Base-by-base conservation (phyloP, 2,113 vertebrate genomes). In the Pyxicephalus adspersus region DNA sequence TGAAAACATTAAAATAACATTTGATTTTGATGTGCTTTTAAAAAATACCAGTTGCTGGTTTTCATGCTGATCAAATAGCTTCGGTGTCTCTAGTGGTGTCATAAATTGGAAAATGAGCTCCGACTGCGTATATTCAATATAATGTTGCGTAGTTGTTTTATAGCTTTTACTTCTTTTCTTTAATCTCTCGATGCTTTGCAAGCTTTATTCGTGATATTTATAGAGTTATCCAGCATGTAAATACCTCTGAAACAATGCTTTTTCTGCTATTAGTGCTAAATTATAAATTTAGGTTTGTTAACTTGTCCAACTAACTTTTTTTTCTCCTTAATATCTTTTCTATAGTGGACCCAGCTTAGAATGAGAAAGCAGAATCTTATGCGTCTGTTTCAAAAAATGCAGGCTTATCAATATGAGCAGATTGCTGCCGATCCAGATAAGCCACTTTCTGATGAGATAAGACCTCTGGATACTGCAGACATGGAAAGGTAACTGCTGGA, bases 401-500 rank as follows among this genome's bases (percentile, higher is more conserved):
- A 99, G 86, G 94, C 96, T 38, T 99, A 94, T 85, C 98, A 99
- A 85, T 99, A 96, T 7, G 98, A 99, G 75, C 97, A 98, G 85
- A 99, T 99, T 82, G 98, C 97, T 31, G 96, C 98, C 64, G 98
- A 99, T 74, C 97, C 98, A 11, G 98, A 99, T 90, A 99, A 99
- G 84, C 98, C 98, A 50, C 86, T 99, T 85, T 95, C 98, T 2
- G 98, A 99, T 73, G 96, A 96, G 64, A 95, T 99, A 84, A 94
- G 98, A 83, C 96, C 98, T 45, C 85, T 99, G 68, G 98, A 99
- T 88, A 98, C 96, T 4, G 89, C 95, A 18, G 98, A 99, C 84
- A 95, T 98, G 94, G 97, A 99, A 83, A 96, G 98, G 98, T 97
- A 3, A 61, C 22, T n/a, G 4, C 22, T 25, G 18, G 13, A 68